Conservation (phyloP, 2,797 vertebrate species). For the Malurus leucopterus region DNA sequence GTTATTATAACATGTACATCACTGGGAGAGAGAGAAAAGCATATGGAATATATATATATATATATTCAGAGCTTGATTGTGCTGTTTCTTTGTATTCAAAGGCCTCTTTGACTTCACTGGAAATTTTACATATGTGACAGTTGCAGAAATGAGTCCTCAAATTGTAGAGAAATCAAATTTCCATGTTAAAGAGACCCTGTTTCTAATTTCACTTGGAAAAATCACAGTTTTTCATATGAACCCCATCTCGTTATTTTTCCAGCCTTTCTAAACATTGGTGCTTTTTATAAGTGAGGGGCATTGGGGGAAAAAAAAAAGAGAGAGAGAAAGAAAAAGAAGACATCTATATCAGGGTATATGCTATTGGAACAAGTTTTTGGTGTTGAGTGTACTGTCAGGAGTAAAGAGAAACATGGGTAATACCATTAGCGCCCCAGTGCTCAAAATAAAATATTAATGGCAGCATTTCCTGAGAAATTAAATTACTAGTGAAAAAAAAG, state of each 20-base stretch:
- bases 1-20: slow-evolving; percentile 20
- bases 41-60: slow-evolving; percentile 30
- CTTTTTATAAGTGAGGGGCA: background rate
- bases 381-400: background rate
- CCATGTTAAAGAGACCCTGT: slow-evolving; percentile 31
- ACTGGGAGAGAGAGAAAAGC: background rate
- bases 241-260: background rate
- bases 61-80: slow-evolving; percentile 45
- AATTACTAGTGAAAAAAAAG: slow-evolving; percentile 23
- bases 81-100: slow-evolving; percentile 47
- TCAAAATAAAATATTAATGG: slow-evolving; percentile 59
- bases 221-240: background rate
- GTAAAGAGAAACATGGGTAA: slow-evolving; percentile 15
- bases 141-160: slow-evolving; percentile 40
- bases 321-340: background rate
- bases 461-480: slow-evolving; percentile 46
- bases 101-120: slow-evolving; percentile 21
- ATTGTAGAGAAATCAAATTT: slow-evolving; percentile 43
- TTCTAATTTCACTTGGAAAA: slow-evolving; percentile 49
- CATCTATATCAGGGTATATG: background rate
- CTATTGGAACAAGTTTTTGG: slow-evolving; percentile 2
- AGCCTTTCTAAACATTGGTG: slow-evolving; percentile 1
- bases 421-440: background rate
- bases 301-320: background rate
- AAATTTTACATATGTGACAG: slow-evolving; percentile 46